Evolutionary conservation across 2,113 vertebrate species (phyloP).

Genomic region (Psophia crepitans): DNA sequence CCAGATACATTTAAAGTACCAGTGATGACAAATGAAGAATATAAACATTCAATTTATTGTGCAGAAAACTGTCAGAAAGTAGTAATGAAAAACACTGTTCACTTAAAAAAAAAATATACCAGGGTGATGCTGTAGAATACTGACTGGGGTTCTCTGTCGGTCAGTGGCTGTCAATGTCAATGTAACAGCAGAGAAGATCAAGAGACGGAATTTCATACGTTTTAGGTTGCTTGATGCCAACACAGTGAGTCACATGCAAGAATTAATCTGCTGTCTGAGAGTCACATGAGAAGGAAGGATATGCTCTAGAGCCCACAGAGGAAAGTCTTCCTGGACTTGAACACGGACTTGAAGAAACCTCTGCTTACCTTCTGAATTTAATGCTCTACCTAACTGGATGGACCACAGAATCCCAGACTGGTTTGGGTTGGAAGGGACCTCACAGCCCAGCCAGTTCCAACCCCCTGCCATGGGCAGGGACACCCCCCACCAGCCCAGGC

Average conservation of each 20-base stretch:
- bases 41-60: not conserved
- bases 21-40: not conserved
- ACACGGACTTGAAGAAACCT: not conserved
- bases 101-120: not conserved
- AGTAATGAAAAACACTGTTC: not conserved
- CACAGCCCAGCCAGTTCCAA: too few species aligned
- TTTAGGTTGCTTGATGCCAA: not conserved
- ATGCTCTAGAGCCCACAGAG: rapidly evolving
- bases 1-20: not conserved
- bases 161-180: not conserved
- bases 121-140: not conserved
- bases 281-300: not conserved
- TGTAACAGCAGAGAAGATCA: not conserved
- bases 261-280: not conserved
- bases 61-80: not conserved
- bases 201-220: not conserved
- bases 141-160: not conserved
- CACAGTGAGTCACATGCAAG: rapidly evolving
- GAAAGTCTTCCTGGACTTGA: not conserved
- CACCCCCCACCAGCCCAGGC: too few species aligned
- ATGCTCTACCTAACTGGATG: not conserved
- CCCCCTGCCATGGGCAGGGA: too few species aligned
- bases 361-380: not conserved
- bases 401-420: too few species aligned
- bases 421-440: too few species aligned